A percentile compares a stretch with the other conserved stretches of the same genome.
phyloP scores from a whole-genome alignment of 2,888 invertebrate genomes.

The Pimpla rufipes region DNA sequence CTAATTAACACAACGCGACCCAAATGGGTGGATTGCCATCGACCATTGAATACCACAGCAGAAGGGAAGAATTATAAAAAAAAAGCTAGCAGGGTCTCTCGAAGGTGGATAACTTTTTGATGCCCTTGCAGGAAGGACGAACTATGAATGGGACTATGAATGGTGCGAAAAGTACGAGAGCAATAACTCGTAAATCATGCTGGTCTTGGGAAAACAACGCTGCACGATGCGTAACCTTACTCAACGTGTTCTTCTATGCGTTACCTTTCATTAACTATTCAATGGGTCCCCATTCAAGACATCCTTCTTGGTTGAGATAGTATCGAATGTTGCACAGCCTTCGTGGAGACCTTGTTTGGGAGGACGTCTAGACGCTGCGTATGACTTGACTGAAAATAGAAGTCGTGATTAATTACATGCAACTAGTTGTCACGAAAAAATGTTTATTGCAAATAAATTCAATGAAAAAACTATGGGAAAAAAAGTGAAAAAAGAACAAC shows the following conservation, averaged over 20 bases:
- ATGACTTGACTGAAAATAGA: not conserved
- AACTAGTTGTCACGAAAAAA: not conserved
- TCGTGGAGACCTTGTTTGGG: not conserved
- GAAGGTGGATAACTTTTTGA: constrained; percentile 39
- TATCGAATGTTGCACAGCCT: constrained; percentile 16
- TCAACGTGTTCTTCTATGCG: not conserved
- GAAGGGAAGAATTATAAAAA: not conserved
- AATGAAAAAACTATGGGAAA: not conserved
- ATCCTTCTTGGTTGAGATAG: not conserved
- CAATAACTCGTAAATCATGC: not conserved
- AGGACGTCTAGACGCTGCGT: constrained; percentile 14
- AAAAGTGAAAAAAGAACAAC: too few relatives aligned
- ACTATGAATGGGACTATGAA: not conserved
- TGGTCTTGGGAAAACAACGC: not conserved
- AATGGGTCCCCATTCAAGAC: not conserved
- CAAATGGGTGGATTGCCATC: not conserved
- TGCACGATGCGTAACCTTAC: not conserved
- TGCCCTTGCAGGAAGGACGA: constrained; percentile 4
- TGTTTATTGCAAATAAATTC: not conserved
- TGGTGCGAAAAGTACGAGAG: constrained; percentile 3
- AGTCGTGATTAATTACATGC: not conserved
- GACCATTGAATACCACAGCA: not conserved
- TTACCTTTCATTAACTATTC: not conserved
- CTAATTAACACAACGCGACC: not conserved
- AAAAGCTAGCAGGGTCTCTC: not conserved